Conservation (phyloP, 2,113 vertebrate species). For the Okapia johnstoni region DNA sequence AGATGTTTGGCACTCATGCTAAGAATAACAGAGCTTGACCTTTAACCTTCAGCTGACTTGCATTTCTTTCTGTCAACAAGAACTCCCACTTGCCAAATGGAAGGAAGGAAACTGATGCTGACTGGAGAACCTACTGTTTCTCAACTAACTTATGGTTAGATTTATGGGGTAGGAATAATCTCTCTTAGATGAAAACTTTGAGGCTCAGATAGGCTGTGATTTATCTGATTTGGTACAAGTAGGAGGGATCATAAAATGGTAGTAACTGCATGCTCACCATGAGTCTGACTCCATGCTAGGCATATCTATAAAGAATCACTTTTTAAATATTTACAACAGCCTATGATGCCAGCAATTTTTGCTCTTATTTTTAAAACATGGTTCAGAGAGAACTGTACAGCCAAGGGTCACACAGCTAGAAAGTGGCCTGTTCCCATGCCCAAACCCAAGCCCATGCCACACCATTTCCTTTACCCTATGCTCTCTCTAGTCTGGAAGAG, state of each 20-base stretch:
- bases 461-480: not conserved
- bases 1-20: not conserved
- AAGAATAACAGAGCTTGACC: not conserved
- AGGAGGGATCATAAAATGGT: not conserved
- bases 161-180: not conserved
- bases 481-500: not conserved
- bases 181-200: not conserved
- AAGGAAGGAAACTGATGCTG: not conserved
- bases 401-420: not conserved
- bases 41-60: not conserved
- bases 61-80: not conserved
- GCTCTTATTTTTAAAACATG: not conserved
- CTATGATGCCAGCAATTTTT: not conserved
- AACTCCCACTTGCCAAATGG: not conserved
- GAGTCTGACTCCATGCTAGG: not conserved
- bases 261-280: not conserved
- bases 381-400: not conserved
- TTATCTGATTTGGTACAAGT: not conserved
- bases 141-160: not conserved
- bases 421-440: not conserved
- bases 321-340: not conserved
- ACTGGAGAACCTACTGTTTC: not conserved
- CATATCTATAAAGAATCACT: not conserved
- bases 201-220: not conserved
- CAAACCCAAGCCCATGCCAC: rapidly evolving